Conservation (phyloP, 1,140 invertebrate species). For the Drosophila punjabiensis region DNA sequence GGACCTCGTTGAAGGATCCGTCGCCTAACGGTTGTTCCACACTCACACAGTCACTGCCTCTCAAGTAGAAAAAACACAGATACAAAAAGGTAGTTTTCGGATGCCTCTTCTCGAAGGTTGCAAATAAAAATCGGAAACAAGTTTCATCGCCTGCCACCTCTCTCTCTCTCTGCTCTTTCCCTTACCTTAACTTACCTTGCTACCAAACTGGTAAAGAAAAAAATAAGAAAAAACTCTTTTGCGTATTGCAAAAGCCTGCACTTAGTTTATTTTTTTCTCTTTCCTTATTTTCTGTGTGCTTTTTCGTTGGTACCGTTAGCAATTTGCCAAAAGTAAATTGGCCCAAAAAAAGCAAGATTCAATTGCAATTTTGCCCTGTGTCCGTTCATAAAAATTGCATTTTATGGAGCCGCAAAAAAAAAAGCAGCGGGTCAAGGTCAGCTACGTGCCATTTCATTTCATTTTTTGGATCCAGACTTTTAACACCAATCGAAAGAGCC, state of each 20-base stretch:
- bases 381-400: slow-evolving; percentile 68
- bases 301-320: slow-evolving; percentile 70
- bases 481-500: slow-evolving; percentile 38
- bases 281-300: background rate
- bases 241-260: slow-evolving; percentile 51
- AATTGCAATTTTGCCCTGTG: slow-evolving; percentile 52
- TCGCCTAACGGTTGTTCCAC: slow-evolving; percentile 65
- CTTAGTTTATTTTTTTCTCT: slow-evolving; percentile 12
- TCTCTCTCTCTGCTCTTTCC: slow-evolving; percentile 1
- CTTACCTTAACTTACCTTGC: slow-evolving; percentile 18
- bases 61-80: slow-evolving; percentile 25
- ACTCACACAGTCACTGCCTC: background rate
- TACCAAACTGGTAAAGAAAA: slow-evolving; percentile 28
- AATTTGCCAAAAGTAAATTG: slow-evolving; percentile 78
- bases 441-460: slow-evolving; percentile 80
- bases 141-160: slow-evolving; percentile 42
- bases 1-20: slow-evolving; percentile 51
- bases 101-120: slow-evolving; percentile 65
- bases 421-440: slow-evolving; percentile 73
- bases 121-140: slow-evolving; percentile 67
- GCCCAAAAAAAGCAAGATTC: slow-evolving; percentile 43
- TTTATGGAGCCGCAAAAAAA: slow-evolving; percentile 62
- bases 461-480: slow-evolving; percentile 33
- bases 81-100: slow-evolving; percentile 59
- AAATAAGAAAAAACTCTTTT: slow-evolving; percentile 22